These are phyloP conservation scores for Congeria kusceri DNA, from an alignment of 2,888 invertebrate species.

Conservation along the genomic window DNA sequence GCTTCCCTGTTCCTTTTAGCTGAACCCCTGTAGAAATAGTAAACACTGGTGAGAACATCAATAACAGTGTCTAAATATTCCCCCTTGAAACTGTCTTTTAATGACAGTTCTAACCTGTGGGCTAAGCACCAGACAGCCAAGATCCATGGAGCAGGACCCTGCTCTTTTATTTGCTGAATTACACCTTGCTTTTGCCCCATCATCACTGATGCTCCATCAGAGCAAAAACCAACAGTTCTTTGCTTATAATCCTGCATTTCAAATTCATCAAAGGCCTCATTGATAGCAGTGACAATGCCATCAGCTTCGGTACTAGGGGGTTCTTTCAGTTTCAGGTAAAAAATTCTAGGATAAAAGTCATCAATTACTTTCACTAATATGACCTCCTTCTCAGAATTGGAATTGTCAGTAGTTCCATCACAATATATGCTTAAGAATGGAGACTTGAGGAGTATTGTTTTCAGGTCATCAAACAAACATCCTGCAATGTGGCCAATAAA, in stretches of 20 bases:
- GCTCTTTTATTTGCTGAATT: constrained; percentile 11
- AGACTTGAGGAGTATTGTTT: neutral
- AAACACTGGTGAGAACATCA: constrained; percentile 27
- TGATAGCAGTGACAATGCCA: constrained; percentile 10
- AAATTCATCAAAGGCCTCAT: constrained; percentile 26
- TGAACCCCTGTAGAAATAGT: constrained; percentile 55
- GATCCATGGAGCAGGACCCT: constrained; percentile 28
- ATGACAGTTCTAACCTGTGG: constrained; percentile 32
- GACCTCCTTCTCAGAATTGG: neutral
- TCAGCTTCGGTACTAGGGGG: constrained; percentile 17
- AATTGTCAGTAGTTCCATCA: neutral
- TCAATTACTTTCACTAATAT: constrained; percentile 11
- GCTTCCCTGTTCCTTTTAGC: constrained; percentile 51
- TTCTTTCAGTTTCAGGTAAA: constrained; percentile 15
- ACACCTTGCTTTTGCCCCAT: constrained; percentile 32
- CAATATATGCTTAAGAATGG: constrained; percentile 2
- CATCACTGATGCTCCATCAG: constrained; percentile 35
- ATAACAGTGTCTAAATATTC: constrained; percentile 44
- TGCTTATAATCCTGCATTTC: constrained; percentile 27
- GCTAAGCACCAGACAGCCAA: constrained; percentile 33
- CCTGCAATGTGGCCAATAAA: constrained; percentile 1
- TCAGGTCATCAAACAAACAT: neutral
- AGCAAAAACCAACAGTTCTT: constrained; percentile 38
- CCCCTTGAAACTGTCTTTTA: constrained; percentile 45
- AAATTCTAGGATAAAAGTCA: constrained; percentile 18